These are phyloP conservation scores for Butastur rufipennis DNA, from an alignment of 2,113 vertebrate species.

Conservation along the genomic window DNA sequence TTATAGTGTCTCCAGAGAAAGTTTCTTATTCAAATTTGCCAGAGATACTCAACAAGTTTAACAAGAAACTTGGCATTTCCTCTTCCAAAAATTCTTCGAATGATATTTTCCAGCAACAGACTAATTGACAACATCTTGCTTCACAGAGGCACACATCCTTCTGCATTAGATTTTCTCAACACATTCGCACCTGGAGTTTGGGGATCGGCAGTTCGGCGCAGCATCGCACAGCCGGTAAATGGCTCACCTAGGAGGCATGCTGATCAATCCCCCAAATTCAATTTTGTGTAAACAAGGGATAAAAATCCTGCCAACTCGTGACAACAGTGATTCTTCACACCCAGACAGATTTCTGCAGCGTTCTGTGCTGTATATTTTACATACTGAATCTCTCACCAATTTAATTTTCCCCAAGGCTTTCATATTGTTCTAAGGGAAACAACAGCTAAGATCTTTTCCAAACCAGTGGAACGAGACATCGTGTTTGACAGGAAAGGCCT, in stretches of 20 bases:
- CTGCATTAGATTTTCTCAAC: neutral
- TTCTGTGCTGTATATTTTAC: neutral
- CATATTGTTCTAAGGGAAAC: constrained; percentile 15
- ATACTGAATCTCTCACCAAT: neutral
- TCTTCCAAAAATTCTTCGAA: constrained; percentile 1
- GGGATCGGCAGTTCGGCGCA: neutral
- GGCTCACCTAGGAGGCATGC: neutral
- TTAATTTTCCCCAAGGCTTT: constrained; percentile 22
- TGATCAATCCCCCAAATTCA: neutral
- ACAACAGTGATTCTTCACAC: neutral
- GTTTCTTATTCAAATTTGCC: constrained; percentile 29
- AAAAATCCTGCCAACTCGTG: neutral
- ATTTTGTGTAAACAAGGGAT: neutral
- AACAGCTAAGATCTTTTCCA: constrained; percentile 44
- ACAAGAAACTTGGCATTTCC: constrained; percentile 41
- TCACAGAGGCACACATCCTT: neutral
- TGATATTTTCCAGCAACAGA: constrained; percentile 14
- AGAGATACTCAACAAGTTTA: constrained; percentile 48
- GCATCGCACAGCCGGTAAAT: neutral
- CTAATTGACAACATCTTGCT: constrained; percentile 56
- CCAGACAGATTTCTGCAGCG: neutral
- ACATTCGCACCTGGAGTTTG: neutral
- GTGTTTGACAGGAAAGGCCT: constrained; percentile 50
- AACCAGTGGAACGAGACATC: constrained; percentile 59
- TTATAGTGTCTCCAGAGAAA: constrained; percentile 30